phyloP scores from a whole-genome alignment of 1,140 invertebrate genomes.

The Heliconius congener region DNA sequence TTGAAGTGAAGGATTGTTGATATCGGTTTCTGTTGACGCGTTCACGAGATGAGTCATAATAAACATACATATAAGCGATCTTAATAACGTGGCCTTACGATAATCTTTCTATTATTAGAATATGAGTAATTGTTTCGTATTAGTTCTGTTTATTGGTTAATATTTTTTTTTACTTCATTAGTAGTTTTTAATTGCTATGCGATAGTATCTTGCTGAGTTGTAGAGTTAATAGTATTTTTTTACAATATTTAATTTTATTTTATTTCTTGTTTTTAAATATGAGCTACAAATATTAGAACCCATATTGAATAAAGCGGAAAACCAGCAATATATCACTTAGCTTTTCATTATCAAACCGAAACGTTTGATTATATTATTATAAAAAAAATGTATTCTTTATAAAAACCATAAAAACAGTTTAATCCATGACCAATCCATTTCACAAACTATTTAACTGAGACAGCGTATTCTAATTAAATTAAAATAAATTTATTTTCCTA shows the following conservation, averaged over 20 bases:
- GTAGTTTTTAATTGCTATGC: background rate
- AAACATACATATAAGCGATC: background rate
- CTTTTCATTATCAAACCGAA: too few species aligned
- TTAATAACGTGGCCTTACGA: background rate
- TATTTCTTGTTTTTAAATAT: too few species aligned
- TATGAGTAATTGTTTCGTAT: background rate
- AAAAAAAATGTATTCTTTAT: too few species aligned
- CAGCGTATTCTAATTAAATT: background rate
- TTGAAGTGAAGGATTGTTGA: slow-evolving; percentile 26
- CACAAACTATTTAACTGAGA: too few species aligned
- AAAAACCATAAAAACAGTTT: too few species aligned
- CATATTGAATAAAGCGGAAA: too few species aligned
- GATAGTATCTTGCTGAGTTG: background rate
- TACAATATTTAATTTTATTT: too few species aligned
- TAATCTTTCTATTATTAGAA: slow-evolving; percentile 7
- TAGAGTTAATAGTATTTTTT: too few species aligned
- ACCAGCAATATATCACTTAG: too few species aligned
- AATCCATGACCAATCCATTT: too few species aligned
- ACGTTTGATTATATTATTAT: too few species aligned
- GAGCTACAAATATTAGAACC: too few species aligned
- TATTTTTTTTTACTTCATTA: background rate
- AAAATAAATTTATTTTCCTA: background rate
- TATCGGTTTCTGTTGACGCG: background rate
- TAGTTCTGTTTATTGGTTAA: background rate
- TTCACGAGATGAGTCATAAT: background rate